phyloP scores from a whole-genome alignment of 1,140 invertebrate genomes.

The Sarcophaga bullata region DNA sequence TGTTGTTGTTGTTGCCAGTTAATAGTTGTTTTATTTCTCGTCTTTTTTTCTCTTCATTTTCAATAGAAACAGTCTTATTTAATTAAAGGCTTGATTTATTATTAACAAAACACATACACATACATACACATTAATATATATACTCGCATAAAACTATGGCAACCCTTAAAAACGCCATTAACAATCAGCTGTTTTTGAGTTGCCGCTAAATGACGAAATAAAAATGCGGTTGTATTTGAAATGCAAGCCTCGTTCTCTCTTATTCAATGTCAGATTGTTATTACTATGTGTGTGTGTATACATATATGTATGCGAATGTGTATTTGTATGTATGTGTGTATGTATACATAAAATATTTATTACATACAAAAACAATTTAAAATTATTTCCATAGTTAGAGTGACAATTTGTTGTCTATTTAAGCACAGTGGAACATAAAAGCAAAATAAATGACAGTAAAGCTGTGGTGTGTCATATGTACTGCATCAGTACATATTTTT shows the following conservation, averaged over 20 bases:
- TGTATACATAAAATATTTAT: not conserved
- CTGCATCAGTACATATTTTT: too few species aligned
- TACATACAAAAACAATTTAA: not conserved
- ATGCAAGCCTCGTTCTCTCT: conserved; percentile 31
- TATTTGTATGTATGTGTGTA: not conserved
- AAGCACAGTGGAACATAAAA: too few species aligned
- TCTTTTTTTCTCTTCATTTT: too few species aligned
- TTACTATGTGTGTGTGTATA: not conserved
- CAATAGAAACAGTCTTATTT: too few species aligned
- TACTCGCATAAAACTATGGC: not conserved
- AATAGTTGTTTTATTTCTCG: too few species aligned
- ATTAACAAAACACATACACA: too few species aligned
- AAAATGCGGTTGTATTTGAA: conserved; percentile 29
- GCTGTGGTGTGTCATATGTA: too few species aligned
- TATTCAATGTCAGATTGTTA: not conserved
- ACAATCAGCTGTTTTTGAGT: conserved; percentile 31
- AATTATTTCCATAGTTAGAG: conserved; percentile 32
- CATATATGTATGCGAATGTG: not conserved
- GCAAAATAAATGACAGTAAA: too few species aligned
- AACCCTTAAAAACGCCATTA: not conserved
- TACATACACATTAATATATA: too few species aligned
- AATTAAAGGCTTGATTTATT: too few species aligned
- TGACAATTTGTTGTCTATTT: conserved; percentile 27
- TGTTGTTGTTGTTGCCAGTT: too few species aligned
- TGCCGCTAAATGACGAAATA: not conserved